Evolutionary conservation across 2,888 invertebrate species (phyloP).

Genomic region (Heliconius ethilla): DNA sequence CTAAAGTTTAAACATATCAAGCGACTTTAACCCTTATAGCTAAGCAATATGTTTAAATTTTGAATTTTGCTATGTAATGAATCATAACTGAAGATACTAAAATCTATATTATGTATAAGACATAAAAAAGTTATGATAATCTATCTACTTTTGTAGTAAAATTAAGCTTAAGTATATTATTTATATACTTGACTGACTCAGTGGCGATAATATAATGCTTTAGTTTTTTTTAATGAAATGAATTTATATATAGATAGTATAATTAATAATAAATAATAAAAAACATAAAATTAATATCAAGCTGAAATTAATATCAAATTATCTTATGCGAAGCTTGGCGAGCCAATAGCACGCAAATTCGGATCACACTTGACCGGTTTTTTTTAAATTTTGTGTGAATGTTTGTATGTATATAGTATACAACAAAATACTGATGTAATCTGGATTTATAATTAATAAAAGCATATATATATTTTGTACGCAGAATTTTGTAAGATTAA

Average conservation of each 20-base stretch:
- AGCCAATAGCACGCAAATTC: no score
- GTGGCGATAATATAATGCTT: background rate
- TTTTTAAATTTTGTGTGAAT: no score
- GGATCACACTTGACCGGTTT: no score
- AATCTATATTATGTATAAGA: constrained; percentile 6
- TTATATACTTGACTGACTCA: background rate
- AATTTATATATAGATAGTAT: no score
- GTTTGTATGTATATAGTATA: no score
- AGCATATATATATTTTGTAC: background rate
- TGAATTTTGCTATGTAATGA: background rate
- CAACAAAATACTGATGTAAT: no score
- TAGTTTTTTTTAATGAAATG: no score
- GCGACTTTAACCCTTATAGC: background rate
- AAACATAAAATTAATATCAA: no score
- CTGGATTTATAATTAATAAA: background rate
- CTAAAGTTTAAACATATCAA: background rate
- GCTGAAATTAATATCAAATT: no score
- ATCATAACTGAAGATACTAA: constrained; percentile 9
- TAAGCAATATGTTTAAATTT: background rate
- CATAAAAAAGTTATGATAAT: constrained; percentile 2
- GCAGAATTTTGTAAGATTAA: background rate
- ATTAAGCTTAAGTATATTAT: background rate
- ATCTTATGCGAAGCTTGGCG: no score
- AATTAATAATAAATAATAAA: no score
- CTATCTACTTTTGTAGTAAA: constrained; percentile 1